Evolutionary conservation across 2,888 invertebrate species (phyloP).

Genomic region (Creontiades dilutus): DNA sequence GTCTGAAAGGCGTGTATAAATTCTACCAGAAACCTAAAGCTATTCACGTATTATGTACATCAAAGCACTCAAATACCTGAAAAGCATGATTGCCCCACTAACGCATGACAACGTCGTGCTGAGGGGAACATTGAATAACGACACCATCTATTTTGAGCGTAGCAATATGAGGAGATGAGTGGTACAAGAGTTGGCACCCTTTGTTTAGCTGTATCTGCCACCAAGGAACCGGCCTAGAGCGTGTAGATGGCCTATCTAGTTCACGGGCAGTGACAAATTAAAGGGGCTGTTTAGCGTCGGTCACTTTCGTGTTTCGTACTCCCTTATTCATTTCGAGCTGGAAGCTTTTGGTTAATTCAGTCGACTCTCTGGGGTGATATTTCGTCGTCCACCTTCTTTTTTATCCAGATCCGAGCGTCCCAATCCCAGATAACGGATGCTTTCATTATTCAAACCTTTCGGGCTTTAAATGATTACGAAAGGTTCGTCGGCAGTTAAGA

Average conservation of each 20-base stretch:
- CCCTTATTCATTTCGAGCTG: neutral
- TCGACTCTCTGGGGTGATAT: neutral
- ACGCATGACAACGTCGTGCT: too few species aligned
- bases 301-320: constrained; percentile 5
- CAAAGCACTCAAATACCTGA: too few species aligned
- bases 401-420: neutral
- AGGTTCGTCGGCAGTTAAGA: neutral
- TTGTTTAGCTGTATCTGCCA: constrained; percentile 14
- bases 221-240: neutral
- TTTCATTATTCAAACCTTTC: constrained; percentile 7
- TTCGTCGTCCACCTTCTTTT: neutral
- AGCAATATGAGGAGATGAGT: constrained; percentile 29
- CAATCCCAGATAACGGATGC: neutral
- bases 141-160: neutral
- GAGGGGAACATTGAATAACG: neutral
- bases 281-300: constrained; percentile 40
- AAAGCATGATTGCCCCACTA: too few species aligned
- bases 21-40: too few species aligned
- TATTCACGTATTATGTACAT: too few species aligned
- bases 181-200: constrained; percentile 29
- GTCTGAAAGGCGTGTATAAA: too few species aligned
- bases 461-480: neutral
- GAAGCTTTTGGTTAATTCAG: constrained; percentile 24
- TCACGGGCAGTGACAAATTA: constrained; percentile 54
- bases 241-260: constrained; percentile 48